Percentiles rank a stretch among this genome's conserved stretches.
Evolutionary conservation across 2,113 vertebrate species (phyloP).

Genomic region (Ranitomeya imitator): DNA sequence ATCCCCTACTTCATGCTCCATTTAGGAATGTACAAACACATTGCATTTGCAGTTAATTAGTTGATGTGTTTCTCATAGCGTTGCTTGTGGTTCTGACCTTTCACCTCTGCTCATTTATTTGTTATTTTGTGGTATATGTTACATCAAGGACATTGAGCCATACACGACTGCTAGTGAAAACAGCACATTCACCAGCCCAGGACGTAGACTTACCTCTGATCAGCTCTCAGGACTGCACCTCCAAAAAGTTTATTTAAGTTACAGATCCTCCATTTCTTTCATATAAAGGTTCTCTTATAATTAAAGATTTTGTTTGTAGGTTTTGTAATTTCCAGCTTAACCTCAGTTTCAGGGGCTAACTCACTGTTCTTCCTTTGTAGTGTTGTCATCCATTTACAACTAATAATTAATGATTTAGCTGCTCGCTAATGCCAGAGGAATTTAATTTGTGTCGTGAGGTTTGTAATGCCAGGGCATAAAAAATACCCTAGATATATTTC

Average conservation of each 20-base stretch:
- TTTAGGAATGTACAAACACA: conserved; percentile 14
- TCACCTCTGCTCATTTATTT: conserved; percentile 42
- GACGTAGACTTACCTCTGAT: neutral
- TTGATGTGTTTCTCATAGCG: conserved; percentile 39
- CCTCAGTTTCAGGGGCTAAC: conserved; percentile 9
- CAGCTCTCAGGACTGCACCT: neutral
- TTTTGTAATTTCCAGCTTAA: conserved; percentile 5
- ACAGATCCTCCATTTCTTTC: neutral
- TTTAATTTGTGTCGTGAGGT: conserved; percentile 1
- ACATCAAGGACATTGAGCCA: conserved; percentile 23
- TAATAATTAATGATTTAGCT: conserved; percentile 46
- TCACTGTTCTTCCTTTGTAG: conserved; percentile 29
- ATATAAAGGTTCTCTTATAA: neutral
- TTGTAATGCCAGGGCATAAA: neutral
- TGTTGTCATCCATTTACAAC: conserved; percentile 40
- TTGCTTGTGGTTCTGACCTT: conserved; percentile 49
- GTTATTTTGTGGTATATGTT: conserved; percentile 38
- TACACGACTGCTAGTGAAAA: conserved; percentile 28
- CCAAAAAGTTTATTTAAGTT: conserved; percentile 23
- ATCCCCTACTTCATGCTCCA: conserved; percentile 14
- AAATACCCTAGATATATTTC: neutral
- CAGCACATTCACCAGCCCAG: neutral
- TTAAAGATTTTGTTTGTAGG: neutral
- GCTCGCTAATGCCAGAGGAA: conserved; percentile 26
- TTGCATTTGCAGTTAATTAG: conserved; percentile 50